Conservation (phyloP, 2,797 vertebrate species). For the Tapirus indicus region DNA sequence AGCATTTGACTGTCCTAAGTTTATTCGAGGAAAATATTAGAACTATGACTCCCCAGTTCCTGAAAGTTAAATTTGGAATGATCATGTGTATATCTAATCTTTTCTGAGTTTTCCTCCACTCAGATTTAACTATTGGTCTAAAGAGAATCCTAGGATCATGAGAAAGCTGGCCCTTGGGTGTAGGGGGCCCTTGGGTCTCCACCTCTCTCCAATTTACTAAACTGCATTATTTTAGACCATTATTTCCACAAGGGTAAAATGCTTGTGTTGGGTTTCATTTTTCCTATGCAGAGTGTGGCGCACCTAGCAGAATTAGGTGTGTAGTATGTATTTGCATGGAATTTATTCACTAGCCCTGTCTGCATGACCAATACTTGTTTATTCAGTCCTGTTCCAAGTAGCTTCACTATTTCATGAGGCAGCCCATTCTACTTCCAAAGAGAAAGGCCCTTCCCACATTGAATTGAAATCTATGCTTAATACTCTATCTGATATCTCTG, state of each 20-base stretch:
- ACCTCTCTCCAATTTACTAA: neutral
- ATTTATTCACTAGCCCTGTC: neutral
- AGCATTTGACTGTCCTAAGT: neutral
- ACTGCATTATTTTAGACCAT: accelerated
- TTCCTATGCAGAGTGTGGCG: too few relatives aligned
- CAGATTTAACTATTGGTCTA: neutral
- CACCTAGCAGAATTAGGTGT: neutral
- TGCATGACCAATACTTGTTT: accelerated
- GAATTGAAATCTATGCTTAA: neutral
- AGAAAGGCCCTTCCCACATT: neutral
- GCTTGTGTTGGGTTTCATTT: neutral
- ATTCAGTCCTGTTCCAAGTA: neutral
- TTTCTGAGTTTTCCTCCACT: neutral
- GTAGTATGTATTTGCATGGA: neutral
- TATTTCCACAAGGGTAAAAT: neutral
- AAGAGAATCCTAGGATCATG: neutral
- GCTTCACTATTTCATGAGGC: neutral
- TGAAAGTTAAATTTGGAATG: neutral
- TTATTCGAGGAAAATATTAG: neutral
- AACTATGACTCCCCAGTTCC: neutral
- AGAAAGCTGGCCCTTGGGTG: neutral
- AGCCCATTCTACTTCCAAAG: neutral
- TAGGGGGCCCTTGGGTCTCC: neutral
- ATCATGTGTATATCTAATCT: neutral
- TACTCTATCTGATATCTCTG: neutral